Evolutionary conservation across 2,888 invertebrate genomes (phyloP).

Genomic region (Reticulitermes lucifugus): DNA sequence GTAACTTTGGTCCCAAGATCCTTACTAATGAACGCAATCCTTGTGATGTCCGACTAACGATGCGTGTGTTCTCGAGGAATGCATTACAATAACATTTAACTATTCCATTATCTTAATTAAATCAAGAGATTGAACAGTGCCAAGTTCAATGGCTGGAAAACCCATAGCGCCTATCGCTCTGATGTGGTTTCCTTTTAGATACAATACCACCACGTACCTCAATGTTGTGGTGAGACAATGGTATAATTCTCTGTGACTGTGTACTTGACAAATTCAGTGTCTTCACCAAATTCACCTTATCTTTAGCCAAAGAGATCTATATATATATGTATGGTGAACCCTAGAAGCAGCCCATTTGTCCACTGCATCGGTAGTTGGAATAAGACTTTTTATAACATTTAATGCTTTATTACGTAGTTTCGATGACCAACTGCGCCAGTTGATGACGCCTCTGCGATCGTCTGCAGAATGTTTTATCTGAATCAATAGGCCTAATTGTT

Average conservation of each 20-base stretch:
- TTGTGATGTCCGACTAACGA: not conserved
- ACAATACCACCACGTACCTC: not conserved
- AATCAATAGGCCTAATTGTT: too few relatives aligned
- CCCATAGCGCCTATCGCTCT: not conserved
- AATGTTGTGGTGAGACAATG: not conserved
- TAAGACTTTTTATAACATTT: too few relatives aligned
- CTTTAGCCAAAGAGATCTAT: too few relatives aligned
- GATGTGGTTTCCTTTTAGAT: not conserved
- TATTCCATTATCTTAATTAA: conserved; percentile 16
- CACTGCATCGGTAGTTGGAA: too few relatives aligned
- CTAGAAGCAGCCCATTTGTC: too few relatives aligned
- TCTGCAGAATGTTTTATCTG: too few relatives aligned
- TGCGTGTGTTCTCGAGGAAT: not conserved
- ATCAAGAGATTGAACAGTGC: not conserved
- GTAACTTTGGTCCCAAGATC: not conserved
- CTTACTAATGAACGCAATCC: not conserved
- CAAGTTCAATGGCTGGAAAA: not conserved
- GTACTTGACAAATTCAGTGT: not conserved
- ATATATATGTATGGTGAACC: too few relatives aligned
- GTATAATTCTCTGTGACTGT: not conserved
- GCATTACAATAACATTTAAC: not conserved
- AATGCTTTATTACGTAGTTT: too few relatives aligned
- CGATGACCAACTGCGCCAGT: too few relatives aligned
- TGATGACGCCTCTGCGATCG: too few relatives aligned
- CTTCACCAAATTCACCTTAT: not conserved